A percentile compares a stretch with the other conserved stretches of the same genome.
Conservation (phyloP, 2,797 vertebrate genomes). For the Acrossocheilus wenchowensis region DNA sequence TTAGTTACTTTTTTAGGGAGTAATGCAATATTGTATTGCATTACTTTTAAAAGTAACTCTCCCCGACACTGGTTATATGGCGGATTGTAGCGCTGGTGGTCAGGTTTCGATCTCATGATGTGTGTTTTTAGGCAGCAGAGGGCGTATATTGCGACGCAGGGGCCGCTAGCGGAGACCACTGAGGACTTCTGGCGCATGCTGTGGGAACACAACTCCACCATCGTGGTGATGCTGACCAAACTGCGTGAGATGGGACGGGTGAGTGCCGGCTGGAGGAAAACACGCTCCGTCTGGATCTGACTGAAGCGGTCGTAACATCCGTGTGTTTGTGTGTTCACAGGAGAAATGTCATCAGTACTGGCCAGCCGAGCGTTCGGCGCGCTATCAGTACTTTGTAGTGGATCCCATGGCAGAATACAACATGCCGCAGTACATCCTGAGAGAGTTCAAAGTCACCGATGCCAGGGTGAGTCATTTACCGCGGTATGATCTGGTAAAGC, state of each 20-base stretch:
- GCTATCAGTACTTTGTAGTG: slow-evolving; percentile 98
- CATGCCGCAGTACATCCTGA: slow-evolving; percentile 98
- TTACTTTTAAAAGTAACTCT: too few species aligned
- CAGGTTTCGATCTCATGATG: background rate
- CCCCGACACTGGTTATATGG: background rate
- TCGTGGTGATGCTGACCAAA: slow-evolving; percentile 97
- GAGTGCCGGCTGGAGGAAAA: slow-evolving; percentile 6
- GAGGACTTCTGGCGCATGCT: slow-evolving; percentile 99
- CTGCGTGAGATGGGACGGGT: slow-evolving; percentile 97
- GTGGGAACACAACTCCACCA: slow-evolving; percentile 98
- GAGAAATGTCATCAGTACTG: slow-evolving; percentile 99
- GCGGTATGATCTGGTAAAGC: background rate
- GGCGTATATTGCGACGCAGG: slow-evolving; percentile 96
- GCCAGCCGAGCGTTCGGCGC: slow-evolving; percentile 94
- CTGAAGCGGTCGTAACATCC: background rate
- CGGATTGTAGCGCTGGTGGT: background rate
- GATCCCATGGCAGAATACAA: slow-evolving; percentile 99
- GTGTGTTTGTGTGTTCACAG: slow-evolving; percentile 69
- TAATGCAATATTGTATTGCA: too few species aligned
- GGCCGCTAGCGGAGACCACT: slow-evolving; percentile 94
- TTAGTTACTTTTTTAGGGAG: too few species aligned
- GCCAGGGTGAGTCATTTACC: slow-evolving; percentile 85
- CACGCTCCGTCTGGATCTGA: background rate
- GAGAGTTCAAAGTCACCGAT: slow-evolving; percentile 98
- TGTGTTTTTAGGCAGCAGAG: slow-evolving; percentile 86